Conservation (phyloP, 2,888 invertebrate species). For the Spodoptera exigua region DNA sequence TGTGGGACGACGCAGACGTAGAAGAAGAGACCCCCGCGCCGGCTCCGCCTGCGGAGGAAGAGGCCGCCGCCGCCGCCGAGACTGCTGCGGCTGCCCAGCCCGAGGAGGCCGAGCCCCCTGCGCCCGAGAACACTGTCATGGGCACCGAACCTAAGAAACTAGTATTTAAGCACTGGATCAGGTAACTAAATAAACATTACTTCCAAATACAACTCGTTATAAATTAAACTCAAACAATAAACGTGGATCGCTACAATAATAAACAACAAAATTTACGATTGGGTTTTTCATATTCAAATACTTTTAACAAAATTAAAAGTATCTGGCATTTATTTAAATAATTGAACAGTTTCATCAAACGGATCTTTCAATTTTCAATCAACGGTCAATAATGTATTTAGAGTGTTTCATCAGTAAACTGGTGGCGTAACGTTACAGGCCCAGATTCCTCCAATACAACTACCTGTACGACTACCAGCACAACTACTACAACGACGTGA, state of each 20-base stretch:
- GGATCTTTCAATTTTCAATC: neutral
- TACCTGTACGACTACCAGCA: slow-evolving; percentile 95
- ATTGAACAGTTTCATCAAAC: slow-evolving; percentile 1
- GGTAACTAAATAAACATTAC: slow-evolving; percentile 77
- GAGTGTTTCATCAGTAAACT: slow-evolving; percentile 25
- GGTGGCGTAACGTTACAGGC: slow-evolving; percentile 85
- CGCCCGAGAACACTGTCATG: slow-evolving; percentile 78
- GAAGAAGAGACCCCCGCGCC: slow-evolving; percentile 82
- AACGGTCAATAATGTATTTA: neutral
- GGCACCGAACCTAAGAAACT: slow-evolving; percentile 91
- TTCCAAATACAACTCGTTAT: neutral
- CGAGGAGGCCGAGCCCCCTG: slow-evolving; percentile 82
- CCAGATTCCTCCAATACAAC: slow-evolving; percentile 94
- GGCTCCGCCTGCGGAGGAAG: slow-evolving; percentile 67
- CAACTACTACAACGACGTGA: slow-evolving; percentile 96
- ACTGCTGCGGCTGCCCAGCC: slow-evolving; percentile 74
- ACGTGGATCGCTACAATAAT: neutral
- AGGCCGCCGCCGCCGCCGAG: slow-evolving; percentile 61
- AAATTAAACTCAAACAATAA: slow-evolving; percentile 19
- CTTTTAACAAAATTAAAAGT: neutral
- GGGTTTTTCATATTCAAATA: neutral
- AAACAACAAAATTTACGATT: slow-evolving; percentile 12
- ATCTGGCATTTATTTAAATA: neutral
- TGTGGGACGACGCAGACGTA: slow-evolving; percentile 90
- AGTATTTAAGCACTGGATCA: slow-evolving; percentile 95